Conservation (phyloP, 2,797 vertebrate species). For the Sebastes iracundus region DNA sequence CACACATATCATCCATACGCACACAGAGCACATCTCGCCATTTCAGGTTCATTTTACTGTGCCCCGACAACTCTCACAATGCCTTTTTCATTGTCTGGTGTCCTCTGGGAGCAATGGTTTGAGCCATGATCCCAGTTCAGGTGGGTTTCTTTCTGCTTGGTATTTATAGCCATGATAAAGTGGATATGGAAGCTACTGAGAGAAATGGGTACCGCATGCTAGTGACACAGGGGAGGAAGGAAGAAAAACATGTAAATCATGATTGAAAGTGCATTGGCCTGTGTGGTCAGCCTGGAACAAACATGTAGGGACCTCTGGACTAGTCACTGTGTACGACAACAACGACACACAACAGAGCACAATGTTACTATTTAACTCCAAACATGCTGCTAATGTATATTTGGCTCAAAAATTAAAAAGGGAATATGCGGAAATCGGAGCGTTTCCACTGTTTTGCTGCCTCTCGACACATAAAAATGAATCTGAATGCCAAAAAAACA, state of each 20-base stretch:
- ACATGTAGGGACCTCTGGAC: slow-evolving; percentile 42
- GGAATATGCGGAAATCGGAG: slow-evolving; percentile 72
- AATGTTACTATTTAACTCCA: slow-evolving; percentile 69
- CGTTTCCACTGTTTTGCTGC: slow-evolving; percentile 71
- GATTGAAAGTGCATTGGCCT: slow-evolving; percentile 4
- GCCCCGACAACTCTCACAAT: slow-evolving; percentile 25
- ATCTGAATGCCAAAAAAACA: slow-evolving; percentile 82
- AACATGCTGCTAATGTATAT: slow-evolving; percentile 78
- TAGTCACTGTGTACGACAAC: slow-evolving; percentile 45
- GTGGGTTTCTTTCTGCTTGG: slow-evolving; percentile 18
- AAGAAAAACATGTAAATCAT: slow-evolving; percentile 8
- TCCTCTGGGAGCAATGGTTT: slow-evolving; percentile 25
- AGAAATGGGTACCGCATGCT: slow-evolving; percentile 29
- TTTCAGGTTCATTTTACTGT: slow-evolving; percentile 21
- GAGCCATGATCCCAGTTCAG: slow-evolving; percentile 16
- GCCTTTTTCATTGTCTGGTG: slow-evolving; percentile 44
- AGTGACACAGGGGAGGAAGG: slow-evolving; percentile 11
- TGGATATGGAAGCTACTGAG: slow-evolving; percentile 20
- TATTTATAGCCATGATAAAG: slow-evolving; percentile 23
- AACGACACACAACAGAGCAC: slow-evolving; percentile 42
- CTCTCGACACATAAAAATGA: slow-evolving; percentile 63
- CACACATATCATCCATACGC: slow-evolving; percentile 29
- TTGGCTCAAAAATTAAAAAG: slow-evolving; percentile 76
- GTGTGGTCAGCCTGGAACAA: slow-evolving; percentile 41
- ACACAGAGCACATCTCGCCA: slow-evolving; percentile 29